These are phyloP conservation scores for Euclidia mi DNA, from an alignment of 2,888 invertebrate genomes.

Conservation along the genomic window DNA sequence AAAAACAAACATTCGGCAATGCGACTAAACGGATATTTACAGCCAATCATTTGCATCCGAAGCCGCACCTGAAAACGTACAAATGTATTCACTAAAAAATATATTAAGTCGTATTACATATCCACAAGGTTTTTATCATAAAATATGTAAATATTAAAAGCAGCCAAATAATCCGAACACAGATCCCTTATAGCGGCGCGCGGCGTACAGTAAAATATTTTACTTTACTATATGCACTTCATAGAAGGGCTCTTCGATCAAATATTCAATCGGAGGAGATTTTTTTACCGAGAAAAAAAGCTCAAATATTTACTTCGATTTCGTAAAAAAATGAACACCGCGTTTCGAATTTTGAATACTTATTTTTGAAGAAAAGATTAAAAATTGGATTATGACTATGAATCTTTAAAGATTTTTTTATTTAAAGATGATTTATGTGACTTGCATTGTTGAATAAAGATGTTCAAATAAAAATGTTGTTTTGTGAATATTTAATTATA, in stretches of 20 bases:
- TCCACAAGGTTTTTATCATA: constrained; percentile 58
- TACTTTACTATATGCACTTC: constrained; percentile 56
- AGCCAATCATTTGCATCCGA: constrained; percentile 18
- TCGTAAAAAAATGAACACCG: constrained; percentile 34
- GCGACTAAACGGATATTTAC: no score
- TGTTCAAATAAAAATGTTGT: no score
- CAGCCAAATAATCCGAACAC: constrained; percentile 60
- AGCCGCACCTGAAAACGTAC: constrained; percentile 17
- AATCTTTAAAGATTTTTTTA: no score
- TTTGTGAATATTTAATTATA: no score
- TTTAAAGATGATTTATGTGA: no score
- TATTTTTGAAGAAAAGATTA: constrained; percentile 3
- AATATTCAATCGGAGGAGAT: constrained; percentile 67
- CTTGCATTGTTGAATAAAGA: no score
- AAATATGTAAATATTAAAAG: constrained; percentile 70
- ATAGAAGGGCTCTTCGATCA: constrained; percentile 65
- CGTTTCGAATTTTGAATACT: constrained; percentile 17
- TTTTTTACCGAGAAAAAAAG: constrained; percentile 48
- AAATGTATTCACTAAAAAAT: constrained; percentile 25
- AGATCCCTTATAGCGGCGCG: constrained; percentile 49
- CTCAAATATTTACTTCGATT: constrained; percentile 52
- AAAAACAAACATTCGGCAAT: no score
- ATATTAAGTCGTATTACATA: constrained; percentile 53
- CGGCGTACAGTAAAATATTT: constrained; percentile 57
- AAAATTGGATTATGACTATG: not conserved